These are phyloP conservation scores for Delphinapterus leucas DNA, from an alignment of 2,113 vertebrate species.

Conservation along the genomic window DNA sequence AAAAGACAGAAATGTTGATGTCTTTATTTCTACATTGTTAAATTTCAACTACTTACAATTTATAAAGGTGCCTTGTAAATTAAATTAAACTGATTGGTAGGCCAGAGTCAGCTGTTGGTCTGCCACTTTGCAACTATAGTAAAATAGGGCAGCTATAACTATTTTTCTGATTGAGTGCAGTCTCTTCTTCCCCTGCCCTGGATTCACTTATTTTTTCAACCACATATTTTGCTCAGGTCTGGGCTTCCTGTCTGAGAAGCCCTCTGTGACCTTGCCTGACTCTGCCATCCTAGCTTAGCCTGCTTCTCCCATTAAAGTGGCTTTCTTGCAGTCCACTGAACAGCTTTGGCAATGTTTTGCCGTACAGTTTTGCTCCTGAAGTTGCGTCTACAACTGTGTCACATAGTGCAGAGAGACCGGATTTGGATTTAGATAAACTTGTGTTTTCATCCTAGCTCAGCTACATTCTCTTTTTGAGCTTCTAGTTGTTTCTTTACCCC, in stretches of 20 bases:
- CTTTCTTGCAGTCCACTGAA: neutral
- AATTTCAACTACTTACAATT: neutral
- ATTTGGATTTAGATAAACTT: neutral
- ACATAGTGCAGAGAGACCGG: neutral
- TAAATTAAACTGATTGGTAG: neutral
- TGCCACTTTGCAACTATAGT: neutral
- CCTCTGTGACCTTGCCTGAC: neutral
- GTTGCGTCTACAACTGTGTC: neutral
- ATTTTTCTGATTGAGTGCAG: neutral
- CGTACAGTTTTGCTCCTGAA: neutral
- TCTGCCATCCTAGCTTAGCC: neutral
- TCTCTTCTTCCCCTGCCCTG: neutral
- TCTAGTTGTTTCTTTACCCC: neutral
- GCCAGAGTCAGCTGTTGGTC: no score
- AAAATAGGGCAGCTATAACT: neutral
- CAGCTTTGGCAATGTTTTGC: neutral
- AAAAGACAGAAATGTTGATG: neutral
- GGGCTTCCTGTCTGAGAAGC: neutral
- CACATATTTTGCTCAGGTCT: neutral
- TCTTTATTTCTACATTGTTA: neutral
- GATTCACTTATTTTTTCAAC: neutral
- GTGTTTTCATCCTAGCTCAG: neutral
- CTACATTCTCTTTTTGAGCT: neutral
- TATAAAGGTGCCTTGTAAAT: neutral
- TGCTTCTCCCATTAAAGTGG: neutral